Evolutionary conservation across 2,113 vertebrate genomes (phyloP), one percentile per base, ranked within the genome.

Genomic region (Ramphastos sulfuratus): DNA sequence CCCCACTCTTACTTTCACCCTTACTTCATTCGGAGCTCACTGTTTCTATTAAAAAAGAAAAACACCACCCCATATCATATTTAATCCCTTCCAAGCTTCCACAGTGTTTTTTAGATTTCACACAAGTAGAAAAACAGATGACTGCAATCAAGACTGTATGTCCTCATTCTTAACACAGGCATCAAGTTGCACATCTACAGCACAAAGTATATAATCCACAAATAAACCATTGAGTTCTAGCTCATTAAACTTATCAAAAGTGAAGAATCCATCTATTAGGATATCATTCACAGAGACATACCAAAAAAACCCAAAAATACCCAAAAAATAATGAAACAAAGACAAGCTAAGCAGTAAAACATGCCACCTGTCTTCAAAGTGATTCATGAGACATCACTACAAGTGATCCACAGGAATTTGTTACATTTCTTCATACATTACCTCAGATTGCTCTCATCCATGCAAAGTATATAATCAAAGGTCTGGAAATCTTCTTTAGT

Each of bases 371-470:
- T 72, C 70, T 82, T 79, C 54, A 39, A 50, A 85, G 39, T 37
- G 37, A 89, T 30, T 89, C 48, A 37, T 2, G 19, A 87, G 39
- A 58, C 42, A 87, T 27, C 46, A 31, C 21, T 69, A 48, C 20
- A 87, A 81, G 55, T 54, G 89, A 87, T 42, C 60, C 52, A 33
- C 5, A 42, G 21, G 10, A 72, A 75, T 76, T 61, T 70, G n/a
- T 79, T 80, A 25, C 2, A 27, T 44, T 74, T 83, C 60, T 75
- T 69, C 64, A 95, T 87, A 90, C 89, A 48, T 97, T 96, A 99
- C 99, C 98, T 99, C 93, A 99, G 90, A 84, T 99, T 99, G 97
- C 97, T 99, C 89, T 99, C 98, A 85, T 99, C 99, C 99, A 99
- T 99, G 93, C 99, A 99, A 6, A 99, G 98, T 77, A 99, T 99